Percentiles rank a stretch among this genome's conserved stretches.
These are phyloP conservation scores for Petrocephalus zakoni DNA, from an alignment of 2,113 vertebrate species.

Conservation along the genomic window DNA sequence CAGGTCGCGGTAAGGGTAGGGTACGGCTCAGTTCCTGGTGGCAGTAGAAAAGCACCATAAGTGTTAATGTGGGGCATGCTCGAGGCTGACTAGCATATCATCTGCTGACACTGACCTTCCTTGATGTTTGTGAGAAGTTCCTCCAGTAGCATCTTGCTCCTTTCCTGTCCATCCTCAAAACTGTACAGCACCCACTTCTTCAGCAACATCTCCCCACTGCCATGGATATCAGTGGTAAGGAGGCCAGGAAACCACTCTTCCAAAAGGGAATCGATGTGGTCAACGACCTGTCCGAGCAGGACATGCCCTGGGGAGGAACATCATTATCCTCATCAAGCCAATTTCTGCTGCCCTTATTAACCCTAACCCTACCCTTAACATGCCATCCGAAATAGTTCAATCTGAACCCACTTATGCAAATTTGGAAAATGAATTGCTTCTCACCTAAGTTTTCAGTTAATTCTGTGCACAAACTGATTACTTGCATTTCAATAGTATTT, in stretches of 20 bases:
- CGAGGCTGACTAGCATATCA: background rate
- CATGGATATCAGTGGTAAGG: constrained; percentile 83
- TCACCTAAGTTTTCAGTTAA: background rate
- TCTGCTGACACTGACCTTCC: constrained; percentile 51
- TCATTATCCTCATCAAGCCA: background rate
- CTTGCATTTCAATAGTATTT: background rate
- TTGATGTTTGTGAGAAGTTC: constrained; percentile 77
- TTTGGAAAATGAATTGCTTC: background rate
- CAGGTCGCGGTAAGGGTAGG: too few species aligned
- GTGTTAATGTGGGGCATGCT: background rate
- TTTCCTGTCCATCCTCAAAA: constrained; percentile 78
- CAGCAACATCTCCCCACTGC: constrained; percentile 82
- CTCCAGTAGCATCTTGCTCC: constrained; percentile 79
- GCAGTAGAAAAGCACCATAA: background rate
- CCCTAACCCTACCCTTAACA: background rate
- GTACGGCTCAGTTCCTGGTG: background rate
- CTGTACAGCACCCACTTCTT: constrained; percentile 94
- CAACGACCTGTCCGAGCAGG: constrained; percentile 88
- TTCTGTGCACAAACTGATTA: background rate
- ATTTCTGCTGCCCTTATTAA: background rate
- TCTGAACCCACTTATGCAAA: background rate
- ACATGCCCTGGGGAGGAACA: constrained; percentile 67
- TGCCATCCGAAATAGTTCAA: background rate
- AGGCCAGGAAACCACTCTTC: constrained; percentile 96
- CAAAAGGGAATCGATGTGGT: constrained; percentile 92